A percentile compares a stretch with the other conserved stretches of the same genome.
Conservation (phyloP, 1,140 invertebrate species). For the Drosophila azteca region DNA sequence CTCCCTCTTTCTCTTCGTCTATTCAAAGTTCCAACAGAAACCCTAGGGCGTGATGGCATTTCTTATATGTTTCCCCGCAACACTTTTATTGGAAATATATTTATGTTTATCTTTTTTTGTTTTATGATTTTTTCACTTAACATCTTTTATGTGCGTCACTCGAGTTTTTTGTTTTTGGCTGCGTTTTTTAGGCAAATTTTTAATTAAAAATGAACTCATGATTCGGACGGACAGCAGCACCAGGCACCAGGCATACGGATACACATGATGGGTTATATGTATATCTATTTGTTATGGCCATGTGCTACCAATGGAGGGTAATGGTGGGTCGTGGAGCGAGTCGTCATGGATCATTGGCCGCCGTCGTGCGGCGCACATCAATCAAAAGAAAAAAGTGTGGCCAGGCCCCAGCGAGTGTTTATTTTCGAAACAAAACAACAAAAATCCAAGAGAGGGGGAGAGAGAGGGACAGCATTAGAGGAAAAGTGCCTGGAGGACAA, state of each 20-base stretch:
- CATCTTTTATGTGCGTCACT: conserved; percentile 57
- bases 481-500: no score
- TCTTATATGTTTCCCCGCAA: conserved; percentile 11
- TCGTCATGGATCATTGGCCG: conserved; percentile 5
- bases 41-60: conserved; percentile 34
- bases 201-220: conserved; percentile 78
- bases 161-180: conserved; percentile 10
- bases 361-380: conserved; percentile 49
- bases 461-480: conserved; percentile 15
- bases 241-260: background rate
- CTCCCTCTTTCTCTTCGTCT: no score
- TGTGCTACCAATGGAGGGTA: conserved; percentile 27
- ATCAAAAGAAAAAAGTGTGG: conserved; percentile 65
- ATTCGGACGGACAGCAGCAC: background rate
- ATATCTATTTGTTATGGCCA: conserved; percentile 38
- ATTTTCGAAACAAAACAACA: conserved; percentile 57
- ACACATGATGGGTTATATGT: conserved; percentile 1
- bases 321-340: background rate
- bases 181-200: conserved; percentile 55
- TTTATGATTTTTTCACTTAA: conserved; percentile 53
- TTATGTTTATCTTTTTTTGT: background rate
- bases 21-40: no score
- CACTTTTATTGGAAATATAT: conserved; percentile 25
- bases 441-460: conserved; percentile 46
- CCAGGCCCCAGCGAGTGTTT: conserved; percentile 61